These are phyloP conservation scores for Cantharis flavilabris DNA, from an alignment of 2,888 invertebrate genomes.

Conservation along the genomic window DNA sequence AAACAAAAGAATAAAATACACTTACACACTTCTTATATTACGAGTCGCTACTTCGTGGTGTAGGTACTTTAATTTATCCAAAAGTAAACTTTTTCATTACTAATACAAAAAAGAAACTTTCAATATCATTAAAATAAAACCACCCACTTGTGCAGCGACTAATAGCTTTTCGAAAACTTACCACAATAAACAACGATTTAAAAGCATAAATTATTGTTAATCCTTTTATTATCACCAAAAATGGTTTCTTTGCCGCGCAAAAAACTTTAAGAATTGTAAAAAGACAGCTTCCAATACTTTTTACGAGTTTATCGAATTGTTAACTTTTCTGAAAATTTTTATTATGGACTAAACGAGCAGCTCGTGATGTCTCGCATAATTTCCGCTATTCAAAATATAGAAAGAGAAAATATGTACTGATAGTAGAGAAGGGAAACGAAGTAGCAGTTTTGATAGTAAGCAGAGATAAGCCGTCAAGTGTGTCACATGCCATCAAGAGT, in stretches of 20 bases:
- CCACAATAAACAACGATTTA: neutral
- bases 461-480: slow-evolving; percentile 49
- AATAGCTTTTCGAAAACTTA: neutral
- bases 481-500: slow-evolving; percentile 51
- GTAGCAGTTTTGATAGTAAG: slow-evolving; percentile 44
- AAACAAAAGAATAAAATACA: neutral
- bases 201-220: neutral
- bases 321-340: neutral
- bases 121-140: neutral
- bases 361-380: slow-evolving; percentile 26
- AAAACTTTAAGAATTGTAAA: neutral
- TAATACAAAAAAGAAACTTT: neutral
- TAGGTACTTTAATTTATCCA: neutral
- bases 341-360: neutral
- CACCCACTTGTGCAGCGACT: neutral
- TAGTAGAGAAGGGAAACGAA: slow-evolving; percentile 36
- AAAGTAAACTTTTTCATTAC: neutral
- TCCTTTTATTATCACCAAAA: neutral
- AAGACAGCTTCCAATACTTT: neutral
- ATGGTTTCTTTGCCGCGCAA: neutral
- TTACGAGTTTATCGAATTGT: neutral
- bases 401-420: slow-evolving; percentile 28
- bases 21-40: neutral
- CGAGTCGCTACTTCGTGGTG: neutral
- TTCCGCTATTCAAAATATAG: slow-evolving; percentile 31